Evolutionary conservation across 2,113 vertebrate species (phyloP).

Genomic region (Theropithecus gelada): DNA sequence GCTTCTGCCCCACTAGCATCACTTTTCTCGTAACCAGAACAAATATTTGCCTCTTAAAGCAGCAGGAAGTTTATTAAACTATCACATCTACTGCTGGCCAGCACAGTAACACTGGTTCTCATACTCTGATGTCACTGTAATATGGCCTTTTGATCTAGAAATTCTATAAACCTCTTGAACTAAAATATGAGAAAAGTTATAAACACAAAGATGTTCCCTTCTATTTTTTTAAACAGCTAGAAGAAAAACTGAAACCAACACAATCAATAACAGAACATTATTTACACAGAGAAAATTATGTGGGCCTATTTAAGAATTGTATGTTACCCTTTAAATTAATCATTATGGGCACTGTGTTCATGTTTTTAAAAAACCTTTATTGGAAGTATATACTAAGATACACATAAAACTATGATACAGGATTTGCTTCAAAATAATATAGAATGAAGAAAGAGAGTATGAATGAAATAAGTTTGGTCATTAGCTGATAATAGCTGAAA

Average conservation of each 20-base stretch:
- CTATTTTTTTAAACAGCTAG: neutral
- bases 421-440: conserved; percentile 9
- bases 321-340: conserved; percentile 9
- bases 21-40: conserved; percentile 29
- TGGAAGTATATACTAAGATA: neutral
- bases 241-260: conserved; percentile 5
- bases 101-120: conserved; percentile 29
- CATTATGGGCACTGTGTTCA: neutral
- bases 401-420: neutral
- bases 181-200: conserved; percentile 29
- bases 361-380: neutral
- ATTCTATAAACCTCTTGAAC: conserved; percentile 13
- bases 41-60: neutral
- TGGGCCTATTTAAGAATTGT: neutral
- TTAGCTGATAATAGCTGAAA: neutral
- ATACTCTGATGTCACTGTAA: neutral
- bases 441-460: neutral
- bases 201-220: neutral
- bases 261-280: conserved; percentile 21
- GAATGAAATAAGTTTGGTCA: neutral
- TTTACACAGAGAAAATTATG: conserved; percentile 13
- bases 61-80: neutral
- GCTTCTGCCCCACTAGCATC: neutral
- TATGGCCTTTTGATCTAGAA: neutral
- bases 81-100: conserved; percentile 1